A percentile compares a stretch with the other conserved stretches of the same genome.
Conservation (phyloP, 2,113 vertebrate genomes). For the Anarrhichthys ocellatus region DNA sequence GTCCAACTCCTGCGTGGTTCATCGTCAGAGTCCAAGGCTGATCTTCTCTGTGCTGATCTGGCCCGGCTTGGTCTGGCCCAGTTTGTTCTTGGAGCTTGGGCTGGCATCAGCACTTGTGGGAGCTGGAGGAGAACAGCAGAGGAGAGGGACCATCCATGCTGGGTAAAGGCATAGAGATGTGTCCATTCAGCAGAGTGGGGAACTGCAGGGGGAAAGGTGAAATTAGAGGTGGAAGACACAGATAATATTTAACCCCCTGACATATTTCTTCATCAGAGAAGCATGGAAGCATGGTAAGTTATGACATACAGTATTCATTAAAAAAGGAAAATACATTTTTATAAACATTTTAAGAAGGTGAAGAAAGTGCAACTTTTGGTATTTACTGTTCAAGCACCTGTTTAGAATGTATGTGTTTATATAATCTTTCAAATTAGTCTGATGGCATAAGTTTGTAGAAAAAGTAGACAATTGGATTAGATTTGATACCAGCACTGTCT, state of each 20-base stretch:
- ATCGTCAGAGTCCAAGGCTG: slow-evolving; percentile 12
- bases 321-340: neutral
- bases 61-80: slow-evolving; percentile 4
- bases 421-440: neutral
- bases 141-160: slow-evolving; percentile 89
- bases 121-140: slow-evolving; percentile 89
- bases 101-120: slow-evolving; percentile 92
- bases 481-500: neutral
- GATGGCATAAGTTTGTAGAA: neutral
- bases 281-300: neutral
- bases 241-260: neutral
- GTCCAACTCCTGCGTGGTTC: slow-evolving; percentile 3
- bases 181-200: slow-evolving; percentile 91
- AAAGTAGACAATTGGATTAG: neutral
- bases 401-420: neutral
- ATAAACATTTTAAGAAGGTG: neutral
- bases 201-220: slow-evolving; percentile 83
- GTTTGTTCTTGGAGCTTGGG: neutral
- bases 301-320: neutral
- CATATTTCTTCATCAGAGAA: neutral
- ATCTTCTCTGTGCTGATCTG: neutral
- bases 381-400: neutral
- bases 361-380: too few relatives aligned
- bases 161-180: slow-evolving; percentile 89
- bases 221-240: neutral